phyloP scores from a whole-genome alignment of 2,797 vertebrate genomes.

The Atherinosoma microstoma region DNA sequence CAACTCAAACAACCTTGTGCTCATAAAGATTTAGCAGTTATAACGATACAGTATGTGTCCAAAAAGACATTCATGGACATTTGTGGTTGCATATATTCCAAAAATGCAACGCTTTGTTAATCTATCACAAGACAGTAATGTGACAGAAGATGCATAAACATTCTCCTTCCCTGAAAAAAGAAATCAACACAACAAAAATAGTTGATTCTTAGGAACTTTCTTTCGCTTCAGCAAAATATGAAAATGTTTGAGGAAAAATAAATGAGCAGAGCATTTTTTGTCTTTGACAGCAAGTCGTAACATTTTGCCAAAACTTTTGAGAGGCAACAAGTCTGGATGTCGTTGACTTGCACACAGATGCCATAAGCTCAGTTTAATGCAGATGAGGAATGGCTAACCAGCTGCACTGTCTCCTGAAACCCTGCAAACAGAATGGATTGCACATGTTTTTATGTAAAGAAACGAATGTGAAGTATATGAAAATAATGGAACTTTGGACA shows the following conservation, averaged over 20 bases:
- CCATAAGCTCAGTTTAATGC: neutral
- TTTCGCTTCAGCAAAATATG: neutral
- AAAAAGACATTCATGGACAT: neutral
- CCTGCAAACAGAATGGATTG: neutral
- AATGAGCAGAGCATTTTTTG: neutral
- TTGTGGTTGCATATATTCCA: conserved; percentile 5
- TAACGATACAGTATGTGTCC: neutral
- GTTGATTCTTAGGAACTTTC: neutral
- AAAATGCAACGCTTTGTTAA: neutral
- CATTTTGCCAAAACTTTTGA: neutral
- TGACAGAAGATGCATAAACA: neutral
- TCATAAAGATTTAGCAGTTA: neutral
- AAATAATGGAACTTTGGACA: neutral
- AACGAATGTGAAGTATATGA: neutral
- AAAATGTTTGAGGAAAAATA: neutral
- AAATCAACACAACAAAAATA: neutral
- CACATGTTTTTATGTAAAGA: neutral
- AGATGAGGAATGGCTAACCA: neutral
- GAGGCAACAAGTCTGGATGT: neutral
- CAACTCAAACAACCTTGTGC: neutral
- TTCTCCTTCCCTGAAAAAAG: conserved; percentile 1
- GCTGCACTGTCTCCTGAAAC: neutral
- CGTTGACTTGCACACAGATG: neutral
- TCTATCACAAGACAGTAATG: neutral
- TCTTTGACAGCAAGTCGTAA: neutral